Conservation (phyloP, 2,113 vertebrate species). For the Lagenorhynchus albirostris region DNA sequence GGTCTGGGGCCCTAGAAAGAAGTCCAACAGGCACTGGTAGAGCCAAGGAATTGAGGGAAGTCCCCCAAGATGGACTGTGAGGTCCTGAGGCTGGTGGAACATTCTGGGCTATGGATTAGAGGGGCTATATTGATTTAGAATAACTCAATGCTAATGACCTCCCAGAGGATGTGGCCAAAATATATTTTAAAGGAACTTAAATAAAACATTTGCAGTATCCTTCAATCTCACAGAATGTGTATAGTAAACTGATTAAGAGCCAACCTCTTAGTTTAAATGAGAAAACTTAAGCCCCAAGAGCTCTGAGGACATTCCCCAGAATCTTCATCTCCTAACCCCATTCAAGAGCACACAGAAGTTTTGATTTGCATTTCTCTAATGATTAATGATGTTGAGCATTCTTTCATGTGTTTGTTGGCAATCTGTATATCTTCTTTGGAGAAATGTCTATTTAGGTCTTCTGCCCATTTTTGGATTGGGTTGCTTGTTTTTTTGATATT, state of each 20-base stretch:
- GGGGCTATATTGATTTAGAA: background rate
- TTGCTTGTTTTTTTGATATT: no score
- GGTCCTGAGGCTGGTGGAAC: background rate
- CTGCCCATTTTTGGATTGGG: no score
- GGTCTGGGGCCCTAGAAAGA: background rate
- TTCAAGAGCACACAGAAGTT: background rate
- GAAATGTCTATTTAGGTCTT: no score
- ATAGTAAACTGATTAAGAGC: background rate
- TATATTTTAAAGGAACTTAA: background rate
- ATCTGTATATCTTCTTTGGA: no score
- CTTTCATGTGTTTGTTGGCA: no score
- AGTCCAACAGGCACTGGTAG: accelerated
- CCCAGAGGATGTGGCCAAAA: background rate
- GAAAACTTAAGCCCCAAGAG: background rate
- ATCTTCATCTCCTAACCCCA: background rate
- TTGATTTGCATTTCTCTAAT: no score
- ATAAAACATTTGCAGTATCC: background rate
- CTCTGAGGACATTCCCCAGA: background rate
- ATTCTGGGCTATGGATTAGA: background rate
- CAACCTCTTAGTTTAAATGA: background rate
- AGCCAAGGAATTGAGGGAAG: background rate
- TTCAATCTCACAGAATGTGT: background rate
- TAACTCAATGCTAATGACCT: background rate
- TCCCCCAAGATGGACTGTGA: background rate
- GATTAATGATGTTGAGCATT: no score